These are phyloP conservation scores for Teinopalpus imperialis DNA, from an alignment of 2,888 invertebrate genomes.

Conservation along the genomic window DNA sequence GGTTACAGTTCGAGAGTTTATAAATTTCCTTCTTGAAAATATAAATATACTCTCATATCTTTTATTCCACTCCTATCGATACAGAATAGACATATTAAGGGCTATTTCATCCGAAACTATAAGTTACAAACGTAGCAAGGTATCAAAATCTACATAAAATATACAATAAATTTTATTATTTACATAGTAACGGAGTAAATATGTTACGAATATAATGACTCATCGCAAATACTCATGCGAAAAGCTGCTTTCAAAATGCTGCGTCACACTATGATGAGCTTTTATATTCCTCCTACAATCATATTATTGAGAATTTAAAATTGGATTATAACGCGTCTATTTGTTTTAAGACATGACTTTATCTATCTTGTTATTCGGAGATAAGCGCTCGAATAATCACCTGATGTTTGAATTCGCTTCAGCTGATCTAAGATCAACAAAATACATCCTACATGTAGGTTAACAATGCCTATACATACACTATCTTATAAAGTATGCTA, in stretches of 20 bases:
- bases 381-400: conserved; percentile 26
- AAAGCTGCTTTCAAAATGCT: background rate
- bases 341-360: conserved; percentile 19
- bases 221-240: conserved; percentile 1
- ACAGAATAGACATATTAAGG: no score
- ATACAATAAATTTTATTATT: no score
- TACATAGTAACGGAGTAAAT: background rate
- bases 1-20: no score
- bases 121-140: no score
- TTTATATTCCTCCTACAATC: background rate
- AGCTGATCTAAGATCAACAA: conserved; percentile 27
- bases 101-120: no score
- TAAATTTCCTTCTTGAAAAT: no score
- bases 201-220: conserved; percentile 2
- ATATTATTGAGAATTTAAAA: background rate
- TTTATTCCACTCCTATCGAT: no score
- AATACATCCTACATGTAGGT: background rate
- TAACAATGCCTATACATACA: background rate
- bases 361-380: conserved; percentile 24
- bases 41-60: no score
- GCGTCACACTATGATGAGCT: background rate
- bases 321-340: conserved; percentile 5
- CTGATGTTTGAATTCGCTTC: conserved; percentile 28
- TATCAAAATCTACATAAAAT: no score
- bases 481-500: conserved; percentile 29